Evolutionary conservation across 2,113 vertebrate species (phyloP).

Genomic region (Ifrita kowaldi): DNA sequence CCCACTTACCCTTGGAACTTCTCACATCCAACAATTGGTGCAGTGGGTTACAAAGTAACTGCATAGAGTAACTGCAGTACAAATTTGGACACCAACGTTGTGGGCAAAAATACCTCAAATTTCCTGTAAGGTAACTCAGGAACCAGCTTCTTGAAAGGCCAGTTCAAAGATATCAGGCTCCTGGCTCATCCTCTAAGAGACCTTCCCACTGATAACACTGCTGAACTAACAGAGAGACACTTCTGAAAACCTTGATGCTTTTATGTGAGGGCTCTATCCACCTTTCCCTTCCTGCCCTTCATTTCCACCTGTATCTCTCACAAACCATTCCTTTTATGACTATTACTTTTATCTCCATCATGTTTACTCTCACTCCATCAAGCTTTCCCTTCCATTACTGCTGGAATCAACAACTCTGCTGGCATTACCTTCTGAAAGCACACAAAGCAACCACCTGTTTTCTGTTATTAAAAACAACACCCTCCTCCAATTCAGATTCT

Average conservation of each 20-base stretch:
- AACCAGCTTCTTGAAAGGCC: neutral
- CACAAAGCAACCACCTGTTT: neutral
- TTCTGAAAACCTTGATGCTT: neutral
- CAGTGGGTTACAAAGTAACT: neutral
- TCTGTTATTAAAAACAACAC: neutral
- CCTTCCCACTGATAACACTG: neutral
- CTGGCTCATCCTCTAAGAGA: neutral
- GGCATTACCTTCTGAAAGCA: neutral
- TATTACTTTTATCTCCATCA: neutral
- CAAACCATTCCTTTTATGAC: neutral
- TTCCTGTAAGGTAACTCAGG: neutral
- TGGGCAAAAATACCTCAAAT: neutral
- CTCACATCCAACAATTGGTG: rapidly evolving
- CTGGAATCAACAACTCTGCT: neutral
- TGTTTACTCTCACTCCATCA: neutral
- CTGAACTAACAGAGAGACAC: neutral
- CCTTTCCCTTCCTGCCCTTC: neutral
- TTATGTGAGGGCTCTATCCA: neutral
- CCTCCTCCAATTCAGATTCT: neutral
- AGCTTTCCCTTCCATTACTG: neutral
- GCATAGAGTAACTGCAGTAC: neutral
- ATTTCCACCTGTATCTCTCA: neutral
- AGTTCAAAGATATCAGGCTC: neutral
- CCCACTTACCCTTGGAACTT: rapidly evolving
- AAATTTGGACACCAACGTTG: rapidly evolving